Evolutionary conservation across 2,888 invertebrate genomes (phyloP), one percentile per base, ranked within the genome.

Genomic region (Chymomyza procnemis): DNA sequence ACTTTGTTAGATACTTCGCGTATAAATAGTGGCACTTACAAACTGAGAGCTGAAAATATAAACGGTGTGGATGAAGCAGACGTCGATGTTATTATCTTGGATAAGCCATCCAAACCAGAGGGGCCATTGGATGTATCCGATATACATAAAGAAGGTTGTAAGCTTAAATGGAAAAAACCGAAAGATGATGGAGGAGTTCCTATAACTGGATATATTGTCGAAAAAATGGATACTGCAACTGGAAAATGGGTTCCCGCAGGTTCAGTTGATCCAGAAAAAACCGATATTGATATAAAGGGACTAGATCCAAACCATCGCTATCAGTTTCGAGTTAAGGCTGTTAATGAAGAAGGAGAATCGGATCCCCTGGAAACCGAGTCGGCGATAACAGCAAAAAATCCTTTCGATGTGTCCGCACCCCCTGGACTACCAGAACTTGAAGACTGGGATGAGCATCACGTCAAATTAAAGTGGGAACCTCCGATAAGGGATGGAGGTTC

Each of bases 311-410:
- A 97, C 76, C 97, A 97, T 90, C 96, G 97, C 70, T 99, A 99
- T 92, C 96, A 98, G 90, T 99, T 99, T 94, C 94, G 99, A 68
- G 98, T 99, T 0, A 97, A 97, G 88, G 99, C 99, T 6, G 94
- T 97, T 9, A 99, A 99, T 91, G 97, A 97, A 88, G 97, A 99
- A 90, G 99, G 99, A 4, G 97, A 97, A 90, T 98, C 98, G 0
- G 99, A 99, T 85, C 98, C 99, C 5, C 91, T 99, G 56, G 97
- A 97, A 78, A 96, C 97, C 0, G 97, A 97, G 83, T 94, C 94
- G 46, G 94, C 97, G 0, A 96, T 96, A 67, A 91, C 98, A 12
- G 99, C 99, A 63, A 99, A 99, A 92, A 99, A 99, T 93, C 99
- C 99, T 19, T 99, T 94, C 92, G 99, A 97, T 90, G 93, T 95